Conservation (phyloP, 1,140 invertebrate genomes). For the Aphelinus certus region DNA sequence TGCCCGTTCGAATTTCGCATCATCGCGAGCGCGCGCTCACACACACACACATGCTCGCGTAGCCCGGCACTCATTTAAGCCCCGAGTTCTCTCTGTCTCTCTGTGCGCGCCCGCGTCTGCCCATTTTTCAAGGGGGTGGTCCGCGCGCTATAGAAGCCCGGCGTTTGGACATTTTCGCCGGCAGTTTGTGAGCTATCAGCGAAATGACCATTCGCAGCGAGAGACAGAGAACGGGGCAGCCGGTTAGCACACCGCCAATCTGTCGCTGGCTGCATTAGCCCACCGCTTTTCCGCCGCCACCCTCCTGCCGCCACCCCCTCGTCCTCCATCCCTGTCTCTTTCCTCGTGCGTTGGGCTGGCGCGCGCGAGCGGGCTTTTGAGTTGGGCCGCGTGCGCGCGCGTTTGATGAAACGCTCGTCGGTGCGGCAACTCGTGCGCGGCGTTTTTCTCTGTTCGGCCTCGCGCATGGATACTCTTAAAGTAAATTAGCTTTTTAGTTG, state of each 20-base stretch:
- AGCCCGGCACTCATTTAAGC: conserved; percentile 38
- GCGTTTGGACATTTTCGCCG: conserved; percentile 59
- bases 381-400: conserved; percentile 31
- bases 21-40: no score
- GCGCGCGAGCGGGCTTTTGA: conserved; percentile 49
- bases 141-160: conserved; percentile 35
- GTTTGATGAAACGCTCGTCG: conserved; percentile 57
- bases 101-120: conserved; percentile 8
- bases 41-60: background rate
- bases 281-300: conserved; percentile 42
- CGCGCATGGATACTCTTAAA: conserved; percentile 61
- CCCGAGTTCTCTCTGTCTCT: conserved; percentile 28
- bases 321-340: background rate
- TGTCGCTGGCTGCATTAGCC: conserved; percentile 65
- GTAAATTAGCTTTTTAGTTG: conserved; percentile 68
- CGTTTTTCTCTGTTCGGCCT: conserved; percentile 9
- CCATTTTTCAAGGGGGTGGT: background rate
- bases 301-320: conserved; percentile 20
- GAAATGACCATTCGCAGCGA: conserved; percentile 58
- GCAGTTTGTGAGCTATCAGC: conserved; percentile 60
- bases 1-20: conserved; percentile 7
- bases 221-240: background rate
- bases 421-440: background rate
- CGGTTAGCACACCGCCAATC: conserved; percentile 51
- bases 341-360: background rate